Percentiles rank a stretch among this genome's conserved stretches.
Evolutionary conservation across 2,797 vertebrate species (phyloP).

Genomic region (Hafferia zeledoni): DNA sequence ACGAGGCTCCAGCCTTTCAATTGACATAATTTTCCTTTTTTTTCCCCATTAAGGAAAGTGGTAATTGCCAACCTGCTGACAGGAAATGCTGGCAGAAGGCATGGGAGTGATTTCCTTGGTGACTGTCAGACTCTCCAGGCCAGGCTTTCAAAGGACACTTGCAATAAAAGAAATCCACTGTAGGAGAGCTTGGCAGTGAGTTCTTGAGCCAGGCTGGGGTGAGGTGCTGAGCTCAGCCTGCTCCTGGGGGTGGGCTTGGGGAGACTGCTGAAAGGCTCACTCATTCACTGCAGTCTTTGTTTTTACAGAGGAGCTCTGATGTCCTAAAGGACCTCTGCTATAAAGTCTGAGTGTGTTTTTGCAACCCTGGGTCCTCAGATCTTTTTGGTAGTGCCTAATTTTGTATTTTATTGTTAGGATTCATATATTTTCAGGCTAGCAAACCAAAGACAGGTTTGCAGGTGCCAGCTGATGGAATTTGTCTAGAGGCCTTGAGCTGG

Average conservation of each 20-base stretch:
- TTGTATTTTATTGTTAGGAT: neutral
- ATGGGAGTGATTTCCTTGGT: neutral
- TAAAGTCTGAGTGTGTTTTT: neutral
- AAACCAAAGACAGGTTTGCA: too few relatives aligned
- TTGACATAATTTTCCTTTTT: neutral
- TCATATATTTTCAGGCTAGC: too few relatives aligned
- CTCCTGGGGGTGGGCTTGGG: neutral
- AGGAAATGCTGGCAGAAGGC: neutral
- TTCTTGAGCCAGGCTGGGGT: neutral
- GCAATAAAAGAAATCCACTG: neutral
- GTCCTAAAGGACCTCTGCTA: neutral
- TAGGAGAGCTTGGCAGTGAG: neutral
- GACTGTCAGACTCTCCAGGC: neutral
- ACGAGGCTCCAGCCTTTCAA: neutral
- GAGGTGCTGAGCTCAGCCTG: neutral
- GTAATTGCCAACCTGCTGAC: neutral
- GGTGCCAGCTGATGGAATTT: too few relatives aligned
- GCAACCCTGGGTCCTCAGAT: neutral
- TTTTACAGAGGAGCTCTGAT: neutral
- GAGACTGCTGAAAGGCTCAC: neutral
- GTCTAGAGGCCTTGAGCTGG: too few relatives aligned
- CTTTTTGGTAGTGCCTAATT: neutral
- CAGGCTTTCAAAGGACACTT: neutral
- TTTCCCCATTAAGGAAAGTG: neutral
- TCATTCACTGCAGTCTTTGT: neutral